phyloP scores from a whole-genome alignment of 2,888 invertebrate species.

The Drosophila mimica region DNA sequence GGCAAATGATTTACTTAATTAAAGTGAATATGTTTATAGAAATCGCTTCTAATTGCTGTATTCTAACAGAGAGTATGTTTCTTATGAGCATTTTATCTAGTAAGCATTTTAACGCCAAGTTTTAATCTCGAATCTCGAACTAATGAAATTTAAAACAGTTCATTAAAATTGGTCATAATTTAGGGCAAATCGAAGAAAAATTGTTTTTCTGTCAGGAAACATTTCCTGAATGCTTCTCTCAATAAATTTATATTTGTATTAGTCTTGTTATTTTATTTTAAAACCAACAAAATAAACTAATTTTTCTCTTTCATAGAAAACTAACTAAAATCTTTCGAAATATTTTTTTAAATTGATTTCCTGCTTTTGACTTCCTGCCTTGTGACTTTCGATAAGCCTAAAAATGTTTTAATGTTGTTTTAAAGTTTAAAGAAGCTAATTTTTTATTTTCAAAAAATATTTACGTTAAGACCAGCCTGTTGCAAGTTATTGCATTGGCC shows the following conservation, averaged over 20 bases:
- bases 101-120: not conserved
- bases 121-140: not conserved
- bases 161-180: not conserved
- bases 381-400: not conserved
- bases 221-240: not conserved
- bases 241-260: not conserved
- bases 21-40: conserved; percentile 11
- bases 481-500: conserved; percentile 11
- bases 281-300: not conserved
- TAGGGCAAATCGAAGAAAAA: not conserved
- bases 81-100: not conserved
- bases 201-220: not conserved
- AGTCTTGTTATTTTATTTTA: not conserved
- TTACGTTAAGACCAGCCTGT: conserved; percentile 3
- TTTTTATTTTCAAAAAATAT: too few relatives aligned
- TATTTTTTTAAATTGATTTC: not conserved
- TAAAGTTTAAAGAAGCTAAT: not conserved
- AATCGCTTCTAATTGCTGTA: conserved; percentile 28
- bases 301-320: not conserved
- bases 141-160: not conserved
- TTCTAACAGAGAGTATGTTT: not conserved
- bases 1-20: conserved; percentile 15
- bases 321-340: not conserved
- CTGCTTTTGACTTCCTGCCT: not conserved
- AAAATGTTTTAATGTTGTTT: conserved; percentile 2